phyloP scores from a whole-genome alignment of 2,797 vertebrate genomes.

The Danio albolineatus region DNA sequence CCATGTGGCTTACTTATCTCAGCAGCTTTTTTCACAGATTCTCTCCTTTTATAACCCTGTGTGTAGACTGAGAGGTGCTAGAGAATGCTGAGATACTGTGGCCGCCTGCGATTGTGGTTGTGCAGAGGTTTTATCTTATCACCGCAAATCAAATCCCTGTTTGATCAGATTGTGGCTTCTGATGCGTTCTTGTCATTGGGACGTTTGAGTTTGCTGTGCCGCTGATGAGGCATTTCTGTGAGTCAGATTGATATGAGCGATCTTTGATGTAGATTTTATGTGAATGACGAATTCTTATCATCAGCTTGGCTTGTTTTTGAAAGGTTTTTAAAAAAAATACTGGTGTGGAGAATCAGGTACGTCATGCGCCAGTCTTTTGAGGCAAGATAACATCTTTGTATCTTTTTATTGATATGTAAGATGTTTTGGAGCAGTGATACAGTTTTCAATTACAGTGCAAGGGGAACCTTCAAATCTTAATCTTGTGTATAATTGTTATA shows the following conservation, averaged over 20 bases:
- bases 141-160: slow-evolving; percentile 25
- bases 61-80: neutral
- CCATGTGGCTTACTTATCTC: neutral
- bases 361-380: neutral
- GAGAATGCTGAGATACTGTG: slow-evolving; percentile 1
- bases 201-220: neutral
- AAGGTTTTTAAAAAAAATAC: slow-evolving; percentile 12
- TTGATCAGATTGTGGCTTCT: slow-evolving; percentile 41
- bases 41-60: neutral
- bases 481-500: neutral
- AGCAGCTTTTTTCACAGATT: slow-evolving; percentile 5
- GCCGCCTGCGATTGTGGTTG: slow-evolving; percentile 27
- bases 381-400: slow-evolving; percentile 2
- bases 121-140: slow-evolving; percentile 35
- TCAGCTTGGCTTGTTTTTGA: slow-evolving; percentile 32
- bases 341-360: slow-evolving; percentile 22
- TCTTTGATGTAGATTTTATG: slow-evolving; percentile 19
- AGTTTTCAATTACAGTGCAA: neutral
- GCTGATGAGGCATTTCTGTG: slow-evolving; percentile 6
- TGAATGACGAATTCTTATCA: slow-evolving; percentile 4
- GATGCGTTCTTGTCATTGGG: slow-evolving; percentile 16
- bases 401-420: slow-evolving; percentile 7
- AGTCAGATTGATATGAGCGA: slow-evolving; percentile 35
- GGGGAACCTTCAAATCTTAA: slow-evolving; percentile 16
- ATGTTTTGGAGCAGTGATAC: neutral